A percentile compares a stretch with the other conserved stretches of the same genome.
phyloP scores from a whole-genome alignment of 2,888 invertebrate species.

The Pristionchus fissidentatus region DNA sequence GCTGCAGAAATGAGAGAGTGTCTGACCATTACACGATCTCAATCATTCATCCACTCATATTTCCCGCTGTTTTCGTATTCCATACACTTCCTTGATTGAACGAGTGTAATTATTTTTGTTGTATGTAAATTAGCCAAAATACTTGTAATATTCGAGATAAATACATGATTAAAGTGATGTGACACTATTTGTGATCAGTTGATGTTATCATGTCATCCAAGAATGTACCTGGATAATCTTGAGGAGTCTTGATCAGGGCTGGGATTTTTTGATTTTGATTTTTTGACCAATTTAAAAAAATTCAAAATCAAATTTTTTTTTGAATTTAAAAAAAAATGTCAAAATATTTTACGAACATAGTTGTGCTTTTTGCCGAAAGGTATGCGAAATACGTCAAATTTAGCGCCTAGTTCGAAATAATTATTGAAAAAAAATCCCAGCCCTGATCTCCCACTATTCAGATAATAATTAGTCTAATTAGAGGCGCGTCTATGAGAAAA shows the following conservation, averaged over 20 bases:
- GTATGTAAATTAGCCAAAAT: not conserved
- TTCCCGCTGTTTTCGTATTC: too few relatives aligned
- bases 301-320: too few relatives aligned
- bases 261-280: too few relatives aligned
- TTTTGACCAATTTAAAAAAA: too few relatives aligned
- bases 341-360: too few relatives aligned
- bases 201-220: constrained; percentile 2
- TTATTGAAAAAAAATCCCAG: too few relatives aligned
- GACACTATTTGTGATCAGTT: not conserved
- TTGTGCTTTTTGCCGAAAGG: too few relatives aligned
- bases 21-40: not conserved
- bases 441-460: too few relatives aligned
- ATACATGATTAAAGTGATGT: not conserved
- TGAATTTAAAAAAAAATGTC: too few relatives aligned
- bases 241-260: too few relatives aligned
- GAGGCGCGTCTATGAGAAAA: not conserved
- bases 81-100: not conserved
- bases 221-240: not conserved
- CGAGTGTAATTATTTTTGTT: not conserved
- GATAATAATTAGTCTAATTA: not conserved
- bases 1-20: not conserved
- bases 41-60: not conserved
- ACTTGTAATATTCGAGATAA: constrained; percentile 20
- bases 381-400: too few relatives aligned
- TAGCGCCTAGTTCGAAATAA: too few relatives aligned